These are phyloP conservation scores for Melanotaenia nigrans DNA, from an alignment of 2,797 vertebrate species.

Conservation along the genomic window DNA sequence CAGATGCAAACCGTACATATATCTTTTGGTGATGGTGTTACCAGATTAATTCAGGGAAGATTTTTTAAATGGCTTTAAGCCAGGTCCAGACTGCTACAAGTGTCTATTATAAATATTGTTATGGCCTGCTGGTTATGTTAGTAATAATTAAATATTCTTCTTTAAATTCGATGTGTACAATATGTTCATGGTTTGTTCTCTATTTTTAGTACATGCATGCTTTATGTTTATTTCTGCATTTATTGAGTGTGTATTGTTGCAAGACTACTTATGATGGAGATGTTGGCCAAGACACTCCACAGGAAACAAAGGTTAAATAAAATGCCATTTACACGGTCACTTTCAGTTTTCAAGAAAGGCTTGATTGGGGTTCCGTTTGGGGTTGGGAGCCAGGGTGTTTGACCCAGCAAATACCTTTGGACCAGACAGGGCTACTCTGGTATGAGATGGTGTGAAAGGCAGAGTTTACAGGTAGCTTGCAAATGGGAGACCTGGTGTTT, in stretches of 20 bases:
- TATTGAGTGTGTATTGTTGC: neutral
- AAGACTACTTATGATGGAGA: neutral
- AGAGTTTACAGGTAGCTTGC: neutral
- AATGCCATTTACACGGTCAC: neutral
- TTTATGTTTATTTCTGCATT: neutral
- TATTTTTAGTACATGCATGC: neutral
- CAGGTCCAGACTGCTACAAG: neutral
- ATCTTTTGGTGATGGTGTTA: neutral
- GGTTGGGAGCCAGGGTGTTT: neutral
- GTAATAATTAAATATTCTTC: neutral
- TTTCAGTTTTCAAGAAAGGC: neutral
- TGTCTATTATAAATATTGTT: neutral
- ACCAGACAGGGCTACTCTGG: neutral
- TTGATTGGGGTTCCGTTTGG: neutral
- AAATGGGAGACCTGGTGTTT: too few relatives aligned
- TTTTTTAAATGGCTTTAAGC: neutral
- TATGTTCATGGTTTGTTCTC: neutral
- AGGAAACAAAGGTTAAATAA: neutral
- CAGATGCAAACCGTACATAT: neutral
- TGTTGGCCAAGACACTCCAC: too few relatives aligned
- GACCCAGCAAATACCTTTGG: neutral
- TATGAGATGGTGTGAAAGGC: neutral
- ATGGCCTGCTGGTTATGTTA: neutral
- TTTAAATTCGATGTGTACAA: neutral
- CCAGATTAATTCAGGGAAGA: neutral